A percentile compares a stretch with the other conserved stretches of the same genome.
phyloP scores from a whole-genome alignment of 2,888 invertebrate species.

The Masnerella sp. region DNA sequence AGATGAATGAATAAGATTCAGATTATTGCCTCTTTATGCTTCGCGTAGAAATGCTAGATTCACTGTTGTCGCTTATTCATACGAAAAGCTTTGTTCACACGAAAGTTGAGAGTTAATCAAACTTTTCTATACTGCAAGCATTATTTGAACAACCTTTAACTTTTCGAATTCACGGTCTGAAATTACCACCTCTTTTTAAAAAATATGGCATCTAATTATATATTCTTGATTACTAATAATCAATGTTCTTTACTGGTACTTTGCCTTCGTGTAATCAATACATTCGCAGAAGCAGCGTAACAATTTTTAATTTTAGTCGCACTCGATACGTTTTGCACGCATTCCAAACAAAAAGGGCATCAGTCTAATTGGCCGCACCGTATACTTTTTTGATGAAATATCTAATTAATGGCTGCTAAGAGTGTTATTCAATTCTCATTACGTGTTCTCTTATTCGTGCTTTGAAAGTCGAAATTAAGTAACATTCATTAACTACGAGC shows the following conservation, averaged over 20 bases:
- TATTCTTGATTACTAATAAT: too few species aligned
- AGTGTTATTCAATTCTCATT: slow-evolving; percentile 24
- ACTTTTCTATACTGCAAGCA: too few species aligned
- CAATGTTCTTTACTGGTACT: too few species aligned
- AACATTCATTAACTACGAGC: slow-evolving; percentile 33
- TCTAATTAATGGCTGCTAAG: slow-evolving; percentile 12
- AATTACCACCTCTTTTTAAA: too few species aligned
- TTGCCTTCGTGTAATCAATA: slow-evolving; percentile 26
- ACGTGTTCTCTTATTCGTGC: slow-evolving; percentile 5
- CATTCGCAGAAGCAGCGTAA: slow-evolving; percentile 9
- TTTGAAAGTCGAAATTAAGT: slow-evolving; percentile 27
- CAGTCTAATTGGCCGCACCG: background rate
- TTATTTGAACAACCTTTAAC: background rate
- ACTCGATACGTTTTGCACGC: slow-evolving; percentile 18
- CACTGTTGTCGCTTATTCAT: slow-evolving; percentile 36
- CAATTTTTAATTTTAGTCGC: slow-evolving; percentile 28
- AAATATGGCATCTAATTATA: too few species aligned
- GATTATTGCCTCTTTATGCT: slow-evolving; percentile 26
- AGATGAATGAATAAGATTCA: too few species aligned
- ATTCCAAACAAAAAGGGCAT: slow-evolving; percentile 23
- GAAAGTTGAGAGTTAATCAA: slow-evolving; percentile 33
- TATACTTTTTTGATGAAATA: background rate
- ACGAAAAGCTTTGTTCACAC: slow-evolving; percentile 8
- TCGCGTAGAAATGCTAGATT: slow-evolving; percentile 38
- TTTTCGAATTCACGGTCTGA: background rate